Evolutionary conservation across 2,888 invertebrate genomes (phyloP).

Genomic region (Steinernema carpocapsae): DNA sequence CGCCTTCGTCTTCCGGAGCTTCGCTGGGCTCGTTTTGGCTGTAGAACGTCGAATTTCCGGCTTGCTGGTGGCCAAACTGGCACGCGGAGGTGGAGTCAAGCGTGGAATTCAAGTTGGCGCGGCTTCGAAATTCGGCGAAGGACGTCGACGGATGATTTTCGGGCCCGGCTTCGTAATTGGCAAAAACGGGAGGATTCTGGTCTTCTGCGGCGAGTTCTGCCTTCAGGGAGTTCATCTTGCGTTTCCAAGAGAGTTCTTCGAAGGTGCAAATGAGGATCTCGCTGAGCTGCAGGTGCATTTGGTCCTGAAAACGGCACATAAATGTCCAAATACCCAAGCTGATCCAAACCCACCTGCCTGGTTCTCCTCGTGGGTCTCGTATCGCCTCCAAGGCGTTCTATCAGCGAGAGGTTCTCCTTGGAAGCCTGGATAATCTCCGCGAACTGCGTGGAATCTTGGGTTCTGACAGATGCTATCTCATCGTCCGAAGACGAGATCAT

Average conservation of each 20-base stretch:
- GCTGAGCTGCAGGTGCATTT: slow-evolving; percentile 47
- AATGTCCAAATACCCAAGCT: not conserved
- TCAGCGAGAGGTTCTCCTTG: slow-evolving; percentile 14
- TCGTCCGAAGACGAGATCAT: slow-evolving; percentile 17
- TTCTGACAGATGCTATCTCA: not conserved
- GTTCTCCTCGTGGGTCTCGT: not conserved
- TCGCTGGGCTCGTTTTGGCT: not conserved
- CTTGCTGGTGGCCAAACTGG: slow-evolving; percentile 5
- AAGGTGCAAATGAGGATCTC: slow-evolving; percentile 44
- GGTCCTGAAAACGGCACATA: slow-evolving; percentile 45
- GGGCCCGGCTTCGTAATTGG: not conserved
- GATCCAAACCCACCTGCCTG: not conserved
- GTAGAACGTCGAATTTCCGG: slow-evolving; percentile 23
- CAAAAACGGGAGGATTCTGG: not conserved
- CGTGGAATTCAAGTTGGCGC: not conserved
- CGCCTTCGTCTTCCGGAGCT: slow-evolving; percentile 5
- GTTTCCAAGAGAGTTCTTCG: slow-evolving; percentile 44
- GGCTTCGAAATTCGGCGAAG: slow-evolving; percentile 15
- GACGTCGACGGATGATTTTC: slow-evolving; percentile 10
- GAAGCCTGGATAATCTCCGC: not conserved
- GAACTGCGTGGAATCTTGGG: not conserved
- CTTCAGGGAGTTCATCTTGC: slow-evolving; percentile 39
- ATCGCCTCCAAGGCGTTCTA: slow-evolving; percentile 22
- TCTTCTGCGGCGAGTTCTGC: slow-evolving; percentile 41
- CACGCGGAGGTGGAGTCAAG: not conserved